Evolutionary conservation across 2,888 invertebrate genomes (phyloP).

Genomic region (Strigamia transsilvanica): DNA sequence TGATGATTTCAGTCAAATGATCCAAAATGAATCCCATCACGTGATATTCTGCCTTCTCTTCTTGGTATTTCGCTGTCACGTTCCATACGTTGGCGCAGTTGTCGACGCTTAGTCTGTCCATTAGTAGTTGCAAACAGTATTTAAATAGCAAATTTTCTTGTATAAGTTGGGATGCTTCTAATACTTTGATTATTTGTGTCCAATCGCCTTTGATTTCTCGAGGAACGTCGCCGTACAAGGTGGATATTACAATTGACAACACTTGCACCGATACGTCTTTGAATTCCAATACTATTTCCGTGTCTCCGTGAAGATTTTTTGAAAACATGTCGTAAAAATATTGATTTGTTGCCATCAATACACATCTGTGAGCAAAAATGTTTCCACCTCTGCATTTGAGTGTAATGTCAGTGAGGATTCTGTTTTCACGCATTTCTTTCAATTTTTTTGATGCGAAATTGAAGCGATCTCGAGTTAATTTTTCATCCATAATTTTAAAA

Average conservation of each 20-base stretch:
- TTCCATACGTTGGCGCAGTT: background rate
- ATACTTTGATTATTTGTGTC: background rate
- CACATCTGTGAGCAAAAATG: constrained; percentile 16
- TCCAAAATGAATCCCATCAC: background rate
- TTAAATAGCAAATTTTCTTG: background rate
- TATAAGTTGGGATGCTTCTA: background rate
- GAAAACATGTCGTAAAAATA: constrained; percentile 11
- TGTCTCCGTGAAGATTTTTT: background rate
- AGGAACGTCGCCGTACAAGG: background rate
- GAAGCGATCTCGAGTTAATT: constrained; percentile 3
- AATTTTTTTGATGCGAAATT: background rate
- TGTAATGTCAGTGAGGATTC: background rate
- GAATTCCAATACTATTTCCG: background rate
- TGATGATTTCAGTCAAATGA: background rate
- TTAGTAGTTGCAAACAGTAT: background rate
- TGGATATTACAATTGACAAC: background rate
- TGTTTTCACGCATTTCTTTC: background rate
- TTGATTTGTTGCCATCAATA: background rate
- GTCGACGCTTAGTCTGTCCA: background rate
- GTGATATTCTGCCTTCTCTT: background rate
- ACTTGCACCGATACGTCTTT: background rate
- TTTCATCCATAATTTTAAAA: background rate
- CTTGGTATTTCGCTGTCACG: background rate
- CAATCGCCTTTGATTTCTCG: background rate
- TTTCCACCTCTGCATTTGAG: background rate